A percentile compares a stretch with the other conserved stretches of the same genome.
These are phyloP conservation scores for Busseola fusca DNA, from an alignment of 2,888 invertebrate species.

Conservation along the genomic window DNA sequence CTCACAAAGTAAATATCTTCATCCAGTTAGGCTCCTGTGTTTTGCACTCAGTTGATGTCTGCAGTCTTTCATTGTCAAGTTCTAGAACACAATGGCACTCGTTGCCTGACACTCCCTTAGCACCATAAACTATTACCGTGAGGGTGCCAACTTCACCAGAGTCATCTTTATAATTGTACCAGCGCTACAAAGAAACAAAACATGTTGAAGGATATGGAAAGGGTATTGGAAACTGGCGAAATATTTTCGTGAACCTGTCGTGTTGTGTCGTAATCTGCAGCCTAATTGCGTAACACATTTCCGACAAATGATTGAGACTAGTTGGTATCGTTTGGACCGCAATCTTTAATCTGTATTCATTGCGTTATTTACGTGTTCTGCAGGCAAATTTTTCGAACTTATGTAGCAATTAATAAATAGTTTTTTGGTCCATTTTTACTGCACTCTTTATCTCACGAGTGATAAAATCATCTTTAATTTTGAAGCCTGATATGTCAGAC, in stretches of 20 bases:
- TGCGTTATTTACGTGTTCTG: too few relatives aligned
- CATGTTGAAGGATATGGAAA: too few relatives aligned
- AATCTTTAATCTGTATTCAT: too few relatives aligned
- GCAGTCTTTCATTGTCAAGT: slow-evolving; percentile 96
- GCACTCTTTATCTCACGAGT: background rate
- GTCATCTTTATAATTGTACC: slow-evolving; percentile 78
- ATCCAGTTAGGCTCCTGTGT: slow-evolving; percentile 98
- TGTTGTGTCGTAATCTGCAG: too few relatives aligned
- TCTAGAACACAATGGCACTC: slow-evolving; percentile 98
- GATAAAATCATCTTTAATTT: background rate
- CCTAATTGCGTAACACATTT: too few relatives aligned
- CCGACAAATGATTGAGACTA: too few relatives aligned
- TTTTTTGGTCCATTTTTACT: background rate
- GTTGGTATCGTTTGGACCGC: too few relatives aligned
- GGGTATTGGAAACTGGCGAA: too few relatives aligned
- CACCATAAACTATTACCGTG: slow-evolving; percentile 95
- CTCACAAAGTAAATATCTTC: slow-evolving; percentile 98
- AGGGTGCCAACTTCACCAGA: slow-evolving; percentile 95
- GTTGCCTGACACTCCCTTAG: slow-evolving; percentile 94
- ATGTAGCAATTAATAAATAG: too few relatives aligned
- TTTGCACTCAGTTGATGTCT: slow-evolving; percentile 99
- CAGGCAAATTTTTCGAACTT: too few relatives aligned
- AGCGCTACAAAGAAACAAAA: slow-evolving; percentile 73
- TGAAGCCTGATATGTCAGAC: background rate
- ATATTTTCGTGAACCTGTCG: background rate